phyloP scores from a whole-genome alignment of 2,888 invertebrate species.

The Drosophila hawaiiensis region DNA sequence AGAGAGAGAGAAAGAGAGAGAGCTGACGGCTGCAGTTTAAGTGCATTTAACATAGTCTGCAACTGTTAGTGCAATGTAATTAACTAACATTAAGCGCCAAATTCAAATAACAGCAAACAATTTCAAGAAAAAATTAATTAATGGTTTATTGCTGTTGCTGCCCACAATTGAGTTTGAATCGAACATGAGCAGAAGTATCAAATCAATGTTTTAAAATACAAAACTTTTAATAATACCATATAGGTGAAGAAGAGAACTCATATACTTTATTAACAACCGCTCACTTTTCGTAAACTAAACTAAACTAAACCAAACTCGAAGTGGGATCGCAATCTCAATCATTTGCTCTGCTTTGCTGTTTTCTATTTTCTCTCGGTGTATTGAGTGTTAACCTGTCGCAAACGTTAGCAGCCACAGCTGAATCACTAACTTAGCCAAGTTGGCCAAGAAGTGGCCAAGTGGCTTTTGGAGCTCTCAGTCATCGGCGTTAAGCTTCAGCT shows the following conservation, averaged over 20 bases:
- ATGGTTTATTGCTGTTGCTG: not conserved
- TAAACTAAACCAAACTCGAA: not conserved
- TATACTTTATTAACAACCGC: not conserved
- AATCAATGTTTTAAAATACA: not conserved
- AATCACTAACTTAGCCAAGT: constrained; percentile 50
- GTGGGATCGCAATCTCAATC: too few relatives aligned
- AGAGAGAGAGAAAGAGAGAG: not conserved
- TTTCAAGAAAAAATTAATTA: not conserved
- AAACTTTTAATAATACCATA: not conserved
- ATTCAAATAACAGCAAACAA: not conserved
- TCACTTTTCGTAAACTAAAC: not conserved
- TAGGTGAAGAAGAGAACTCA: not conserved
- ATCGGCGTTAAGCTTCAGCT: constrained; percentile 33
- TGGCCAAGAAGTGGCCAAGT: constrained; percentile 21
- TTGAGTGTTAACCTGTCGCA: constrained; percentile 58
- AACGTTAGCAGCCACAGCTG: constrained; percentile 10
- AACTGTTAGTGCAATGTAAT: not conserved
- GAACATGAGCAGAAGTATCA: not conserved
- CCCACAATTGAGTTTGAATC: not conserved
- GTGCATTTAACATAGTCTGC: not conserved
- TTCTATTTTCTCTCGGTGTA: constrained; percentile 5
- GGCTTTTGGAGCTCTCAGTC: constrained; percentile 31
- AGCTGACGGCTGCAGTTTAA: not conserved
- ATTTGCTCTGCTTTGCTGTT: not conserved
- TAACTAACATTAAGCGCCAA: not conserved